Base-by-base conservation (phyloP, 2,888 invertebrate genomes). In the Cinara cedri region DNA sequence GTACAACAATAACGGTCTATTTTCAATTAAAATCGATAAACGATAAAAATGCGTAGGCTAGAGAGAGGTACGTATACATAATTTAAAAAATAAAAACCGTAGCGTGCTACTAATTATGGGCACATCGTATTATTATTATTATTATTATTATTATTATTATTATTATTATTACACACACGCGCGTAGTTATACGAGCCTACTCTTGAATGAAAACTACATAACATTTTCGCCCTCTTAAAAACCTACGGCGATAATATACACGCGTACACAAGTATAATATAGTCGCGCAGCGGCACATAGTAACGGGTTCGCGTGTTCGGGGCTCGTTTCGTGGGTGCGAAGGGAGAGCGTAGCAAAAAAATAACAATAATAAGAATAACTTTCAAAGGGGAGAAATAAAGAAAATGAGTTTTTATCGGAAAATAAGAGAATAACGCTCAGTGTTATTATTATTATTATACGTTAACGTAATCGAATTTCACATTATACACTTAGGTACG, bases 161-260 rank as follows among this genome's bases (percentile, higher is more conserved):
- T n/a, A n/a, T n/a, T n/a, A n/a, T n/a, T n/a, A n/a, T n/a, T n/a
- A n/a, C n/a, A n/a, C n/a, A n/a, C n/a, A n/a, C 57, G 6, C 24
- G 26, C 51, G 10, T 16, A 14, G 13, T 63, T 8, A n/a, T 34
- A 49, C 8, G 42, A 54, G 63, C 63, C 63, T 21, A 62, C 62
- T 72, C 74, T 13, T 51, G 63, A 74, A 74, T 42, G 54, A 51
- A 65, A 65, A 74, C 24, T 11, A 74, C 63, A 26, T 65, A 63
- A 74, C 42, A 44, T 65, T 65, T 51, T 74, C 63, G 54, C 63
- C 74, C 74, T 65, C 74, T 74, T 74, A 74, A 54, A 65, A 74
- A 54, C 42, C 65, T 24, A 74, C 65, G 24, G 24, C 54, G 63
- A 74, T 74, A 63, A 63, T 34, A 46, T 68, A 42, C 6, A 26